phyloP scores from a whole-genome alignment of 2,797 vertebrate genomes.

The Acrocephalus scirpaceus region DNA sequence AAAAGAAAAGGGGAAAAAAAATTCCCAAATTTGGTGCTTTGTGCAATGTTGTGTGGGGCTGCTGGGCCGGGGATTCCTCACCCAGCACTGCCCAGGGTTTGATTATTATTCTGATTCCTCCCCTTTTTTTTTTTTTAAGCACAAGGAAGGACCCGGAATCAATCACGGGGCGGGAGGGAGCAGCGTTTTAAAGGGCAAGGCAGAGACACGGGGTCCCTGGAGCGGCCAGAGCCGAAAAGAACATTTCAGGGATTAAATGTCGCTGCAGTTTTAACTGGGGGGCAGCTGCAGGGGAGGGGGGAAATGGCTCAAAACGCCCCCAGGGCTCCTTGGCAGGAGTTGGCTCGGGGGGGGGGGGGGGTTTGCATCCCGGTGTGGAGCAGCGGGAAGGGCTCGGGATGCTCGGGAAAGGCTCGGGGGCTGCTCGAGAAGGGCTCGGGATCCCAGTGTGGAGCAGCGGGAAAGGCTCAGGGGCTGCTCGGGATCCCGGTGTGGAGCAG shows the following conservation, averaged over 20 bases:
- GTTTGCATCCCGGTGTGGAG: too few relatives aligned
- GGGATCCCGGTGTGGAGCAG: neutral
- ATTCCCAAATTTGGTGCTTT: neutral
- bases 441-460: too few relatives aligned
- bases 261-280: neutral
- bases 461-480: neutral
- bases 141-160: slow-evolving; percentile 46
- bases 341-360: too few relatives aligned
- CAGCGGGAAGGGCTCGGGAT: too few relatives aligned
- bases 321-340: neutral
- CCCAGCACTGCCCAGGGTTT: neutral
- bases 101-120: neutral
- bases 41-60: neutral
- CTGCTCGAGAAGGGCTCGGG: too few relatives aligned
- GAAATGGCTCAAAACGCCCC: neutral
- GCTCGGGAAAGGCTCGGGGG: neutral
- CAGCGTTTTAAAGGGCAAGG: slow-evolving; percentile 42
- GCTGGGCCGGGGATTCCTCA: neutral
- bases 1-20: too few relatives aligned
- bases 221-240: slow-evolving; percentile 35
- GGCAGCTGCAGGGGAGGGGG: neutral
- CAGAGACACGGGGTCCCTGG: slow-evolving; percentile 10
- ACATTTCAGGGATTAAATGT: slow-evolving; percentile 40
- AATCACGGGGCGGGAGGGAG: slow-evolving; percentile 46
- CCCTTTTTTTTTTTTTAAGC: neutral